Conservation (phyloP, 92 coral and sea anemone species). For the Paramuricea clavata region DNA sequence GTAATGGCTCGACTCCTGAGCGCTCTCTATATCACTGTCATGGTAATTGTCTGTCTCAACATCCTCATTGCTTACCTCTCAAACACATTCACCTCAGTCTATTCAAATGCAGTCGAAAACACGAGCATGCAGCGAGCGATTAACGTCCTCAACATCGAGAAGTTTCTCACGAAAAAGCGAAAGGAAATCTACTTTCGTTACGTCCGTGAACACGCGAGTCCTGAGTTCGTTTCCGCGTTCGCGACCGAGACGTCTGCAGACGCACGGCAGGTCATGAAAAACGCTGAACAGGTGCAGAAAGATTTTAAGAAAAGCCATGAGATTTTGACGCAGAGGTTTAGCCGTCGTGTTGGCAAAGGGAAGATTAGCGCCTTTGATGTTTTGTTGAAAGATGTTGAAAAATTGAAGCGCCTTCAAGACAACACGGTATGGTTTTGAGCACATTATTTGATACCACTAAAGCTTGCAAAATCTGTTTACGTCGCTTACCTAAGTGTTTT, state of each 20-base stretch:
- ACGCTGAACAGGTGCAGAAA: slow-evolving; percentile 1
- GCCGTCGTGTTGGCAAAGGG: slow-evolving; percentile 4
- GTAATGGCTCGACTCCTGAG: slow-evolving; percentile 91
- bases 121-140: slow-evolving; percentile 95
- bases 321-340: slow-evolving; percentile 25
- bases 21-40: slow-evolving; percentile 84
- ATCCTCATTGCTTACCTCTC: slow-evolving; percentile 95
- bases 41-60: slow-evolving; percentile 89
- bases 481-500: too few relatives aligned
- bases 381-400: slow-evolving; percentile 32
- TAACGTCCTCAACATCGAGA: slow-evolving; percentile 83
- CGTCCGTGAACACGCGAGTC: slow-evolving; percentile 36
- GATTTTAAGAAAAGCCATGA: slow-evolving; percentile 23
- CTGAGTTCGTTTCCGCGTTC: neutral
- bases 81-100: slow-evolving; percentile 94
- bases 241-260: neutral
- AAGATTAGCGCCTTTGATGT: slow-evolving; percentile 24
- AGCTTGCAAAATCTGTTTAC: too few relatives aligned
- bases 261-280: neutral
- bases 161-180: slow-evolving; percentile 54
- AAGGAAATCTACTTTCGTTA: neutral
- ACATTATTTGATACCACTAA: neutral
- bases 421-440: neutral
- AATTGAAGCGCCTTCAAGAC: slow-evolving; percentile 8
- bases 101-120: slow-evolving; percentile 94